Percentiles rank a stretch among this genome's conserved stretches.
phyloP scores from a whole-genome alignment of 2,888 invertebrate species.

The Cheilosia vulpina region DNA sequence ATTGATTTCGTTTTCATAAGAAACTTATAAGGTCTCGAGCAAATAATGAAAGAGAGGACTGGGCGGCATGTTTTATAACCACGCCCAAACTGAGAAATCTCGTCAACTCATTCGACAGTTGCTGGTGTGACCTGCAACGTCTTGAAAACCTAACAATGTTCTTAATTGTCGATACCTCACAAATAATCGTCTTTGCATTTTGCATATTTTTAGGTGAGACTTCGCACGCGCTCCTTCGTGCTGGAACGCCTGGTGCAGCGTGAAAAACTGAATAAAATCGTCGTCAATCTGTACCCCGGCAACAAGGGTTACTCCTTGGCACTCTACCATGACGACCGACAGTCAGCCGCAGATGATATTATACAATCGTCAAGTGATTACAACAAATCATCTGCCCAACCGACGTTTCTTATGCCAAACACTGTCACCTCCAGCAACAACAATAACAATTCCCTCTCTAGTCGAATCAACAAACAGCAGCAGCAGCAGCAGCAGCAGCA shows the following conservation, averaged over 20 bases:
- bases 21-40: no score
- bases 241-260: slow-evolving; percentile 93
- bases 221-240: slow-evolving; percentile 87
- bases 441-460: slow-evolving; percentile 68
- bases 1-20: no score
- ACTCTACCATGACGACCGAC: slow-evolving; percentile 82
- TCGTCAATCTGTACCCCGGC: slow-evolving; percentile 95
- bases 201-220: slow-evolving; percentile 79
- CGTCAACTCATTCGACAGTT: no score
- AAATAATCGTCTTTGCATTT: neutral
- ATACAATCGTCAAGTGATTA: slow-evolving; percentile 50
- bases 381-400: slow-evolving; percentile 51
- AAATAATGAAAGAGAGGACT: no score
- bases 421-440: slow-evolving; percentile 35
- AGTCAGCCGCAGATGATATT: slow-evolving; percentile 77
- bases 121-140: no score
- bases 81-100: no score
- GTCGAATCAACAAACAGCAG: slow-evolving; percentile 67
- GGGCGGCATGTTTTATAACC: no score
- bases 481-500: slow-evolving; percentile 52
- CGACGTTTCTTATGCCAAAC: slow-evolving; percentile 40
- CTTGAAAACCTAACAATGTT: no score
- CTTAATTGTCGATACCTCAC: no score
- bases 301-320: slow-evolving; percentile 93
- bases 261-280: slow-evolving; percentile 94